Conservation (phyloP, 2,113 vertebrate genomes). For the Macroglossus sobrinus region DNA sequence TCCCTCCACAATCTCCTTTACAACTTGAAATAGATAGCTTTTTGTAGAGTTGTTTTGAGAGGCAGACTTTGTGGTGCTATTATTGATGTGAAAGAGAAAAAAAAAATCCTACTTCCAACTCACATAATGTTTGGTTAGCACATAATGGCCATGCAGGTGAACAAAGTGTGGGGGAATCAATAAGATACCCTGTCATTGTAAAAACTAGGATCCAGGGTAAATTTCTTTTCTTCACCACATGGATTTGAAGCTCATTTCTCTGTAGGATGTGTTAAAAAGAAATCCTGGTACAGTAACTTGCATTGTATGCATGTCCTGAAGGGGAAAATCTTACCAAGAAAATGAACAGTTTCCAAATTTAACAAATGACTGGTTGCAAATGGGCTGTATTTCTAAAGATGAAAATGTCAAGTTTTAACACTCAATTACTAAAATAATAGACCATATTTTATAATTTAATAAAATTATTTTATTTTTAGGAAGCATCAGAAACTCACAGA, state of each 20-base stretch:
- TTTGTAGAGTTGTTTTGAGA: constrained; percentile 43
- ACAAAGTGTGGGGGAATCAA: constrained; percentile 33
- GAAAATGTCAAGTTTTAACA: constrained; percentile 55
- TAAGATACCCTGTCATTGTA: background rate
- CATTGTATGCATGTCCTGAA: constrained; percentile 22
- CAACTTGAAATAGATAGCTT: constrained; percentile 53
- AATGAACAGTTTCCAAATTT: constrained; percentile 71
- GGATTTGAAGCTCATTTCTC: constrained; percentile 41
- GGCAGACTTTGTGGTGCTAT: constrained; percentile 48
- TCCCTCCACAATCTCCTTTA: background rate
- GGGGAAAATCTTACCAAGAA: constrained; percentile 48
- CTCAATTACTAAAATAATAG: constrained; percentile 61
- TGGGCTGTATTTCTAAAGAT: constrained; percentile 44
- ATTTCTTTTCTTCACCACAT: constrained; percentile 51
- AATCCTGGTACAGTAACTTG: background rate
- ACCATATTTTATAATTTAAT: constrained; percentile 34
- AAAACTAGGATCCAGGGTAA: background rate
- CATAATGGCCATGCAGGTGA: constrained; percentile 58
- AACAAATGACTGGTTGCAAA: constrained; percentile 56
- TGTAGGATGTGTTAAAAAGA: constrained; percentile 22
- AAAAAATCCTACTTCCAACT: background rate
- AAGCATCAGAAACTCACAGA: background rate
- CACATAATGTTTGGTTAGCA: constrained; percentile 35
- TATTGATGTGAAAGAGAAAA: background rate
- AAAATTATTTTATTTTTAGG: background rate